Evolutionary conservation across 1,140 invertebrate genomes (phyloP).

Genomic region (Meloidogyne chitwoodi): DNA sequence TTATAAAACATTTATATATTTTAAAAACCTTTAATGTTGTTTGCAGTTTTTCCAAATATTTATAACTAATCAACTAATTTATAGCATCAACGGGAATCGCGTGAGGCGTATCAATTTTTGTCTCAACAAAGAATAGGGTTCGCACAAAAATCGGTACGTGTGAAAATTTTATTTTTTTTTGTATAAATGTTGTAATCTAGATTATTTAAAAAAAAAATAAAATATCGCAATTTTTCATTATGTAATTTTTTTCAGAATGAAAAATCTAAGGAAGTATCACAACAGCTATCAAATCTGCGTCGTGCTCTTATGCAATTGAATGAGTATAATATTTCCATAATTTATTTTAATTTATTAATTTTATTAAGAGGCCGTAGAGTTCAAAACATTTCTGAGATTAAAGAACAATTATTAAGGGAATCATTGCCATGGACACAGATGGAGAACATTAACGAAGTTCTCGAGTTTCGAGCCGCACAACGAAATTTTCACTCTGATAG

Average conservation of each 20-base stretch:
- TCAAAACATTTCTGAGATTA: constrained; percentile 7
- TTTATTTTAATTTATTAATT: background rate
- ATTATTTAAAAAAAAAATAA: too few species aligned
- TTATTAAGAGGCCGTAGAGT: constrained; percentile 2
- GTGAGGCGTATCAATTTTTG: constrained; percentile 13
- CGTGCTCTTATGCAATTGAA: constrained; percentile 3
- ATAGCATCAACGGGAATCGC: constrained; percentile 30
- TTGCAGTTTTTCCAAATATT: too few species aligned
- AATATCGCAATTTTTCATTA: too few species aligned
- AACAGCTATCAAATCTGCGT: constrained; percentile 1
- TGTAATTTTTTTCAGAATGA: background rate
- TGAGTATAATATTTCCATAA: background rate
- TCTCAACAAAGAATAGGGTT: background rate
- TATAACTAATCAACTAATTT: background rate
- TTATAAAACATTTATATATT: background rate
- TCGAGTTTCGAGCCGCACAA: constrained; percentile 24
- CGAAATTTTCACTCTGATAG: constrained; percentile 14
- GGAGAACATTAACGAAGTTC: constrained; percentile 13
- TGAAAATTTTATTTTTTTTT: too few species aligned
- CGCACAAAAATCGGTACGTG: background rate
- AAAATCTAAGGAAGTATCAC: background rate
- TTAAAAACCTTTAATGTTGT: too few species aligned
- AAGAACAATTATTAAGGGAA: background rate
- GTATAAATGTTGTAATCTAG: too few species aligned
- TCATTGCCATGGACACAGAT: constrained; percentile 24